Evolutionary conservation across 1,140 invertebrate species (phyloP), one percentile per base, ranked within the genome.

Genomic region (Neelides sp.): DNA sequence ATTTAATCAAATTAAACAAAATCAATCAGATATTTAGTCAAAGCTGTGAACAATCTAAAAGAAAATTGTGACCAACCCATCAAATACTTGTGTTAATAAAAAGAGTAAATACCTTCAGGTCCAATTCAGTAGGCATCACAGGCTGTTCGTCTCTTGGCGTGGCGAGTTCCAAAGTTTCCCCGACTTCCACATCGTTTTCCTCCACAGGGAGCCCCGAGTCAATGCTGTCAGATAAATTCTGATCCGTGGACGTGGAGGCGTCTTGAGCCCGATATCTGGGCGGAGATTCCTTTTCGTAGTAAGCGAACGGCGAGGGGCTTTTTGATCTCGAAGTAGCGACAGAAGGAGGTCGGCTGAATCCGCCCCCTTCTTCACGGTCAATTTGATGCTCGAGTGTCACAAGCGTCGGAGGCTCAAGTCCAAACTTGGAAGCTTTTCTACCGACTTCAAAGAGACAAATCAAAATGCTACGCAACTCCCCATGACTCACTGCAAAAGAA

Each of bases 341-440:
- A 36, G 42, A 24, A 48, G 55, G n/a, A n/a, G n/a, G n/a, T n/a
- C n/a, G n/a, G n/a, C n/a, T n/a, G n/a, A n/a, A n/a, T n/a, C n/a
- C 53, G 47, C 35, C 37, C 10, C 22, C 48, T 19, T 48, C 49
- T 63, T 82, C 78, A 36, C 77, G 70, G 13, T 85, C 87, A 47
- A 95, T 92, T 71, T 95, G 88, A 62, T 82, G 78, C 69, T 93
- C 89, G 56, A 93, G 71, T 64, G 88, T 79, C 30, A 94, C 82
- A 41, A 94, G 69, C n/a, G 82, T 81, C 0, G 89, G 87, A 1
- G 87, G 86, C 64, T 89, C 83, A 58, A 94, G 69, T 1, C 78
- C 76, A 66, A 75, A 83, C 62, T 76, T 76, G 13, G 70, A 63
- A 2, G 83, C 86, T 36, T 91, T 72, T 37, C 89, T 73, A 1